These are phyloP conservation scores for Xyrauchen texanus DNA, from an alignment of 2,113 vertebrate genomes.

Conservation along the genomic window DNA sequence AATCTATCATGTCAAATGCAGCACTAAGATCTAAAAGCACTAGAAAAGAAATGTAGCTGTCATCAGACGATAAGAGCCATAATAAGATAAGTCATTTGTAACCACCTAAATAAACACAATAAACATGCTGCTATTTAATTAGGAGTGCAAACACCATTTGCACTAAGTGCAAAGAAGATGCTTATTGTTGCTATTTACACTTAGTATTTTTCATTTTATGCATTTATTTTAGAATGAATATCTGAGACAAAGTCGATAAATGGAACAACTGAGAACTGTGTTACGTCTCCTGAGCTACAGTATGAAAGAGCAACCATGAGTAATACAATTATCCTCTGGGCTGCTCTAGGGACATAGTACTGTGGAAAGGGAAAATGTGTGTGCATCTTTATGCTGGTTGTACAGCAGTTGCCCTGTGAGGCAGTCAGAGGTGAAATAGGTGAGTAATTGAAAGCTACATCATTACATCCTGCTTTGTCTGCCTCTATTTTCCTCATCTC, in stretches of 20 bases:
- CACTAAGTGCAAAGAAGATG: no score
- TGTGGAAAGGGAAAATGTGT: slow-evolving; percentile 10
- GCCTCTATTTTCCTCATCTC: slow-evolving; percentile 45
- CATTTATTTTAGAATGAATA: background rate
- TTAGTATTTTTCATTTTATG: background rate
- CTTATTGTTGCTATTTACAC: no score
- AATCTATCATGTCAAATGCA: no score
- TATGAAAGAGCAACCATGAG: slow-evolving; percentile 17
- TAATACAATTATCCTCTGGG: slow-evolving; percentile 9
- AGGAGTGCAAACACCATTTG: no score
- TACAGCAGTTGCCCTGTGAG: slow-evolving; percentile 40
- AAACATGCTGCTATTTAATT: no score
- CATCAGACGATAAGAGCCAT: no score
- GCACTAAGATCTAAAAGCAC: no score
- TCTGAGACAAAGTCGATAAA: background rate
- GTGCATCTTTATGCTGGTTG: slow-evolving; percentile 1
- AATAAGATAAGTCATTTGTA: no score
- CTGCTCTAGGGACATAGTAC: background rate
- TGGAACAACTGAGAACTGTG: slow-evolving; percentile 11
- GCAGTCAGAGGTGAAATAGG: slow-evolving; percentile 46
- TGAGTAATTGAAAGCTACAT: slow-evolving; percentile 53
- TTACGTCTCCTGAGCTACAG: background rate
- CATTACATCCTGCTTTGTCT: slow-evolving; percentile 51
- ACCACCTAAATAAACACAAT: no score
- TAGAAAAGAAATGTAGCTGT: no score